Percentiles rank a stretch among this genome's conserved stretches.
These are phyloP conservation scores for Leptura quadrifasciata DNA, from an alignment of 2,888 invertebrate genomes.

Conservation along the genomic window DNA sequence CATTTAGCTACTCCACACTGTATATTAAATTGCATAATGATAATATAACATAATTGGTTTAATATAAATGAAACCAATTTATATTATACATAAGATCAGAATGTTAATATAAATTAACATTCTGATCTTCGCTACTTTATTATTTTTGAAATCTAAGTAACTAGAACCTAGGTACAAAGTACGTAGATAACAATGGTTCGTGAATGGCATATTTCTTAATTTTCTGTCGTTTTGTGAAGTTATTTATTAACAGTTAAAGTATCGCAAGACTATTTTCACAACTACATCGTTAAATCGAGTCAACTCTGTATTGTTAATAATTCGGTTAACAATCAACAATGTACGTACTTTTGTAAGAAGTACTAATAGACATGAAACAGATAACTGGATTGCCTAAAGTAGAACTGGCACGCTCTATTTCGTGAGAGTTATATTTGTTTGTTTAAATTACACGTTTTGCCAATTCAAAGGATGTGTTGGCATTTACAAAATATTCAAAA, in stretches of 20 bases:
- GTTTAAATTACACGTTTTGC: conserved; percentile 20
- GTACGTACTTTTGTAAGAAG: conserved; percentile 30
- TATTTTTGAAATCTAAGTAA: neutral
- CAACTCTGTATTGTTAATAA: conserved; percentile 28
- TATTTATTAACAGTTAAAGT: neutral
- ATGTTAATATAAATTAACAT: no score
- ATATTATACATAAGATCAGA: no score
- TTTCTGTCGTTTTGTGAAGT: neutral
- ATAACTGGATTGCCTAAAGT: conserved; percentile 29
- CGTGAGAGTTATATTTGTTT: conserved; percentile 31
- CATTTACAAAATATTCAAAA: conserved; percentile 15
- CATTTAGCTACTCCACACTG: no score
- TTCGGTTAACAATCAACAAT: conserved; percentile 21
- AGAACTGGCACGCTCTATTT: conserved; percentile 39
- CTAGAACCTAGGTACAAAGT: neutral
- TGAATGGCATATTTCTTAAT: neutral
- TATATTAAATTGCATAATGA: no score
- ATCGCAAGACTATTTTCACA: conserved; percentile 12
- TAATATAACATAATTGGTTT: no score
- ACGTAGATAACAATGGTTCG: neutral
- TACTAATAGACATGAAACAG: conserved; percentile 23
- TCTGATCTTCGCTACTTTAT: no score
- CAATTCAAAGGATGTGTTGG: neutral
- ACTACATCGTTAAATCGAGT: conserved; percentile 24
- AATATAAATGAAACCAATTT: no score